phyloP scores from a whole-genome alignment of 2,797 vertebrate species.

The Tolypeutes matacus region DNA sequence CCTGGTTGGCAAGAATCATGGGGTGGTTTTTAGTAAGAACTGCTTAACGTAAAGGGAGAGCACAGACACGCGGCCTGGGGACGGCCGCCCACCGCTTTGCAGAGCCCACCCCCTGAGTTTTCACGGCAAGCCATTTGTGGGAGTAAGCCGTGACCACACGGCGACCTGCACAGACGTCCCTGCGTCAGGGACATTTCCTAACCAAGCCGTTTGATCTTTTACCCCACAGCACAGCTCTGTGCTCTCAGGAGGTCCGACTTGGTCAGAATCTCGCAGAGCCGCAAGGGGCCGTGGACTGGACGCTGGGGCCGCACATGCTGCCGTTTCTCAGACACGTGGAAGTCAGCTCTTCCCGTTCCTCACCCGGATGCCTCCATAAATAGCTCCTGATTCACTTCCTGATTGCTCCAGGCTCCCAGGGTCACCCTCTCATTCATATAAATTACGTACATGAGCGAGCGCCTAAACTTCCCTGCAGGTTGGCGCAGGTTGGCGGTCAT shows the following conservation, averaged over 20 bases:
- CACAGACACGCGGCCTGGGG: not conserved
- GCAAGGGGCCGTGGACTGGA: rapidly evolving
- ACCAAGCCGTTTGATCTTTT: no score
- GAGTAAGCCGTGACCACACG: not conserved
- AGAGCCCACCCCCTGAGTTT: not conserved
- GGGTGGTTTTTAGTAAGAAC: not conserved
- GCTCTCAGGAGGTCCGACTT: not conserved
- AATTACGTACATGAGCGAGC: not conserved
- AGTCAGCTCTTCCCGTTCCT: not conserved
- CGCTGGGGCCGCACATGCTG: rapidly evolving
- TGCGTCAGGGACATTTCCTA: not conserved
- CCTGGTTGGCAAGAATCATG: not conserved
- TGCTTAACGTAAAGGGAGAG: not conserved
- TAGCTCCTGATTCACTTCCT: not conserved
- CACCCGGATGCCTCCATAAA: not conserved
- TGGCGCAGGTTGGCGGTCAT: not conserved
- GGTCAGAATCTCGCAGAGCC: not conserved
- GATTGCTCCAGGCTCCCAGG: not conserved
- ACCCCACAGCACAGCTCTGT: not conserved
- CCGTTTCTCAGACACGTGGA: not conserved
- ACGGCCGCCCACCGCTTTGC: not conserved
- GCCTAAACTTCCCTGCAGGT: not conserved
- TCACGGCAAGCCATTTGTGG: not conserved
- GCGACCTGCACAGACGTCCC: rapidly evolving
- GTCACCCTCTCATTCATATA: not conserved